Base-by-base conservation (phyloP, 1,140 invertebrate species). In the Rhynchophorus ferrugineus region DNA sequence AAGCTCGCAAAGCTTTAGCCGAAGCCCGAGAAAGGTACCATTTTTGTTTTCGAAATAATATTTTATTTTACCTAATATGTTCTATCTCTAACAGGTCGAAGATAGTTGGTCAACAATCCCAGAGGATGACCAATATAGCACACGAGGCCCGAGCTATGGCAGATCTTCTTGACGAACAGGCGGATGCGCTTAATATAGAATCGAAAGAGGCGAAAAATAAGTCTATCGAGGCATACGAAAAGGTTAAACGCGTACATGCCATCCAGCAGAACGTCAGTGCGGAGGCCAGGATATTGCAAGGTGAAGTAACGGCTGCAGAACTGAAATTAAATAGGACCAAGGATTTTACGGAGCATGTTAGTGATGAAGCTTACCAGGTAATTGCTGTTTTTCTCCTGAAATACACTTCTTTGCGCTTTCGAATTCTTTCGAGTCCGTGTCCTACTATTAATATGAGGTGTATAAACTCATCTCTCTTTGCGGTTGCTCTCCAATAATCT, bases 101-200 rank as follows among this genome's bases (percentile, higher is more conserved):
- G 34, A 81, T 89, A 69, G 91, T 91, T 68, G 93, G 92, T 7
- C 85, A 91, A 57, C 89, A 95, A 64, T 94, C 89, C 14, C 78
- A 87, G 17, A 82, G 89, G 61, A 95, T 97, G 87, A 92, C 91
- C 1, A 76, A 83, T 14, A 89, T 95, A 36, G 91, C 93, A 0
- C 79, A 89, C 47, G 84, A 93, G 67, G 90, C 93, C 3, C 77
- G 91, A 16, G 68, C 79, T 9, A 61, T 88, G 1, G 89, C 90
- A 1, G 86, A 93, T 56, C 75, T 81, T 71, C 79, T 84, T 51
- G 82, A 80, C 62, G 79, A 84, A 3, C 83, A 91, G 61, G 90
- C 91, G 0, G 78, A 82, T 29, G 81, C 82, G 54, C 89, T 95
- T 53, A 78, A 82, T 55, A 74, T 78, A 21, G 76, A 85, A 37